Conservation (phyloP, 2,113 vertebrate genomes). For the Lepus timidus region DNA sequence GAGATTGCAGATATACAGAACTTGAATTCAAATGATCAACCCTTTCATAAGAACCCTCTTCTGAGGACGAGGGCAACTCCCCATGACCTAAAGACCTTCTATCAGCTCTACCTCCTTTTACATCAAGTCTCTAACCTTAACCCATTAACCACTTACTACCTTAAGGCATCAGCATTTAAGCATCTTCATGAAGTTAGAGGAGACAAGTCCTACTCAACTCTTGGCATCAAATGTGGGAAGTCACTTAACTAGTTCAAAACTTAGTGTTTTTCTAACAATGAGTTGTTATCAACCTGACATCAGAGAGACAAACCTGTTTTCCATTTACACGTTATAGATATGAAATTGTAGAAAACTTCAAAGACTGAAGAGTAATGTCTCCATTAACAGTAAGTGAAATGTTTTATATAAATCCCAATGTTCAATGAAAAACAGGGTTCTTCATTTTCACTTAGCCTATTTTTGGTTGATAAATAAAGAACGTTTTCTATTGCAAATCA, state of each 20-base stretch:
- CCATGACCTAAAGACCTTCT: no score
- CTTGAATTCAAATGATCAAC: no score
- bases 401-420: neutral
- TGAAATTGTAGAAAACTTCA: neutral
- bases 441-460: neutral
- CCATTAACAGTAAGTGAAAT: neutral
- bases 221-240: neutral
- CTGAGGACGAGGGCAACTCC: no score
- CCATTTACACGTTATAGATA: neutral
- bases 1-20: no score
- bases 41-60: no score
- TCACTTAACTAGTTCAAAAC: neutral
- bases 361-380: neutral
- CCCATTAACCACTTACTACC: no score
- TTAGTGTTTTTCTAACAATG: neutral
- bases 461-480: neutral
- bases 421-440: neutral
- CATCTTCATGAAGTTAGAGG: no score
- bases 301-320: neutral
- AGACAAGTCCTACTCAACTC: no score
- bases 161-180: no score
- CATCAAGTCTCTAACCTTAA: no score
- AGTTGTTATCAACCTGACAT: neutral
- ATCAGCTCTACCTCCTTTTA: no score
- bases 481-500: neutral